A percentile compares a stretch with the other conserved stretches of the same genome.
Conservation (phyloP, 1,140 invertebrate species). For the Ridgeia piscesae region DNA sequence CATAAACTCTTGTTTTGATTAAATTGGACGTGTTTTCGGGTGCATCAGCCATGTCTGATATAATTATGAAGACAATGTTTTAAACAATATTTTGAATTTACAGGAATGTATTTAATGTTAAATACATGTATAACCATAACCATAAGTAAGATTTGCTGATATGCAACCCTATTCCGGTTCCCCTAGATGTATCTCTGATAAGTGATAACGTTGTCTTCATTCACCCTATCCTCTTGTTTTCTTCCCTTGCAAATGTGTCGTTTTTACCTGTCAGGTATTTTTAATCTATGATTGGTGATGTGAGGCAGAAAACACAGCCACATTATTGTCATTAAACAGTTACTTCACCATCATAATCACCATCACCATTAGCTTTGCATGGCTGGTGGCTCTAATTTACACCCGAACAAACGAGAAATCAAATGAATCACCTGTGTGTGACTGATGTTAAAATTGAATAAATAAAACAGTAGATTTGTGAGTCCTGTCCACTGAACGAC, state of each 20-base stretch:
- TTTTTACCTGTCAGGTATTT: neutral
- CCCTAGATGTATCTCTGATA: neutral
- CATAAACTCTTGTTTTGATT: too few relatives aligned
- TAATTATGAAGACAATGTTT: neutral
- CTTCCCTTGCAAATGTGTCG: too few relatives aligned
- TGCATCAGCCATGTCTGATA: neutral
- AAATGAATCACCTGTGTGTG: neutral
- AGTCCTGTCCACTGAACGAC: neutral
- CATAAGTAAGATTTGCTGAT: neutral
- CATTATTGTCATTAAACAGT: slow-evolving; percentile 6
- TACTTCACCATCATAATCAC: neutral
- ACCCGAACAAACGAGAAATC: neutral
- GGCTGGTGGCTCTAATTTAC: neutral
- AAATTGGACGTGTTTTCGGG: neutral
- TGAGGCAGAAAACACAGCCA: neutral
- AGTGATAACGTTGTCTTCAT: neutral
- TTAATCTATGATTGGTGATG: neutral
- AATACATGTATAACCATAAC: too few relatives aligned
- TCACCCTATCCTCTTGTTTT: neutral
- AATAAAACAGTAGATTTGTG: neutral
- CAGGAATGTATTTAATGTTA: too few relatives aligned
- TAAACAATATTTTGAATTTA: too few relatives aligned
- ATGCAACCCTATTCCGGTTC: neutral
- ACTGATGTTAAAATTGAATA: neutral
- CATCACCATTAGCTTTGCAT: neutral